Base-by-base conservation (phyloP, 2,888 invertebrate species). In the Aleiodes alternator region DNA sequence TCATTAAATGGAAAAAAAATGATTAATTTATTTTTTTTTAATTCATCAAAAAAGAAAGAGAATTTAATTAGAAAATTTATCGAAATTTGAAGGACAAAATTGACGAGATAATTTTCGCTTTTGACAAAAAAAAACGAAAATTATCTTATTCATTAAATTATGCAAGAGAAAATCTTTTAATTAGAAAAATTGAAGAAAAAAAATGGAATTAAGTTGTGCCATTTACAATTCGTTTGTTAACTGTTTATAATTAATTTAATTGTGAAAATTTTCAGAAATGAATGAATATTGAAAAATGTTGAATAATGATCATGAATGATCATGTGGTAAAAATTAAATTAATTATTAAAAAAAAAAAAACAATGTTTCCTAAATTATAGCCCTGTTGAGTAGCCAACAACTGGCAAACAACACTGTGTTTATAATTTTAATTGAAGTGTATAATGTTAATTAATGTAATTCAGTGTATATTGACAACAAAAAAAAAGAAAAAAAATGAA, bases 381-480 rank as follows among this genome's bases (percentile, higher is more conserved):
- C 76, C 73, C 82, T 83, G 82, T 84, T 82, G 80, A 84, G 83
- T 80, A 81, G 73, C 80, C 70, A 76, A 76, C 70, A 76, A 76
- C 78, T 80, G 80, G 82, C 82, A 83, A 83, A 85, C 83, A 83
- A 85, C 81, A 84, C 85, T 85, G 83, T 82, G 80, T 86, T 84
- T 87, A 85, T 83, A 84, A 87, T 87, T 68, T 87, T 82, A 82
- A 80, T 76, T n/a, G 81, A 78, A 85, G 80, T 85, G 81, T 86
- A 50, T 12, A 84, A 85, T 84, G 84, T 87, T 87, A 86, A 82
- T 87, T 87, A 86, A 82, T 87, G 86, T 88, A 87, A 86, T 82
- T 87, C 84, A 84, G 80, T 88, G 87, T 88, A 87, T 84, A 87
- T 87, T 85, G 83, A 80, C 80, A 82, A 82, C 72, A 74, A 72